phyloP scores from a whole-genome alignment of 1,140 invertebrate species.

The Radopholus similis region DNA sequence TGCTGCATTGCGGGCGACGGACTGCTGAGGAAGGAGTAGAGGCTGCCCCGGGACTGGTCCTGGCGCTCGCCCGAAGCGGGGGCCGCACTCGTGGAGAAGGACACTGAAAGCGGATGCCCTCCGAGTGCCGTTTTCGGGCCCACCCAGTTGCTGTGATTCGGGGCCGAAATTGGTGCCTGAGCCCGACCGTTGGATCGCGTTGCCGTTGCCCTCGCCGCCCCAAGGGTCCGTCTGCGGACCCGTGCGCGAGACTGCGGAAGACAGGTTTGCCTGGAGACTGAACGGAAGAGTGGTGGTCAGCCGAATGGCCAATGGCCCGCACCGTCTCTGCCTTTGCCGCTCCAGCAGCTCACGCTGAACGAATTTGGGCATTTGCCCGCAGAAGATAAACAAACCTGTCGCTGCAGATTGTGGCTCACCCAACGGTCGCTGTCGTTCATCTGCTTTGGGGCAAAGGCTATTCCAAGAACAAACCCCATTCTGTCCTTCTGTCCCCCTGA shows the following conservation, averaged over 20 bases:
- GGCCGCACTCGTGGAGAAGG: not conserved
- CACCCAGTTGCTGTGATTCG: not conserved
- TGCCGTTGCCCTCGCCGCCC: not conserved
- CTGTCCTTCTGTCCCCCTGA: no score
- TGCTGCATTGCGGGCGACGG: not conserved
- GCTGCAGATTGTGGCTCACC: conserved; percentile 43
- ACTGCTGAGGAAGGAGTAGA: conserved; percentile 13
- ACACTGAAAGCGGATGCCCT: not conserved
- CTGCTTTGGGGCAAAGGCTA: not conserved
- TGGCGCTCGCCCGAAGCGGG: not conserved
- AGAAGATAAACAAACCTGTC: conserved; percentile 36
- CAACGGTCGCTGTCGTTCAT: conserved; percentile 40
- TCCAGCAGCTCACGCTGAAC: conserved; percentile 12
- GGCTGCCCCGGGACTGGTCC: not conserved
- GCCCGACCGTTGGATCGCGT: not conserved
- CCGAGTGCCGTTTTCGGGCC: not conserved
- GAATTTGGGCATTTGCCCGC: no score
- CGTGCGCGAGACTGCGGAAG: conserved; percentile 16
- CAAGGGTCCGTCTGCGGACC: conserved; percentile 7
- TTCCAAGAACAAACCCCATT: not conserved
- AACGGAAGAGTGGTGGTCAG: not conserved
- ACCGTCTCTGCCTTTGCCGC: not conserved
- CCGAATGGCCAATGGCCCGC: conserved; percentile 5
- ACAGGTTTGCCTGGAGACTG: conserved; percentile 11
- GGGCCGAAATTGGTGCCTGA: not conserved